phyloP scores from a whole-genome alignment of 2,113 vertebrate genomes.

The Natator depressus region DNA sequence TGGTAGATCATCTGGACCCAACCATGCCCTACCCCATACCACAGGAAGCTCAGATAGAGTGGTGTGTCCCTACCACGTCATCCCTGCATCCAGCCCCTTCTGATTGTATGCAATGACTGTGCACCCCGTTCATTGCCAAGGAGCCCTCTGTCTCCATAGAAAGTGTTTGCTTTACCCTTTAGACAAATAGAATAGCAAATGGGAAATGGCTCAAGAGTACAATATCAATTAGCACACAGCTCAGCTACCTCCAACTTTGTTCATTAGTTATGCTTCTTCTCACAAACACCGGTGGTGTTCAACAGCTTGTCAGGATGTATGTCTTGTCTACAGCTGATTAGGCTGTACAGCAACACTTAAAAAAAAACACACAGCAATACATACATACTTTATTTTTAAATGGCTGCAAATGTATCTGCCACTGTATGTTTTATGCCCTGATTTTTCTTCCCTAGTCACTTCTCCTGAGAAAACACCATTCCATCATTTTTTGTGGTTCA shows the following conservation, averaged over 20 bases:
- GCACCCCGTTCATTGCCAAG: background rate
- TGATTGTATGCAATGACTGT: rapidly evolving
- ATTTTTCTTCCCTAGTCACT: background rate
- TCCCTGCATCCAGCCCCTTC: too few species aligned
- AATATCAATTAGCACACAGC: conserved; percentile 31
- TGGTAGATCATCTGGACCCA: background rate
- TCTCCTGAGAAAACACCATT: background rate
- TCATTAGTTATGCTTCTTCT: conserved; percentile 42
- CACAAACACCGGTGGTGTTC: conserved; percentile 24
- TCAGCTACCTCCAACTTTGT: conserved; percentile 7
- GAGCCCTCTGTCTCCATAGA: background rate
- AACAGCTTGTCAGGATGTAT: background rate
- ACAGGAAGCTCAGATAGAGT: rapidly evolving
- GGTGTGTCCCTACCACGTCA: rapidly evolving
- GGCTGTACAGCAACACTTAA: background rate
- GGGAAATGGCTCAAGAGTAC: background rate
- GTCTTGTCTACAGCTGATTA: background rate
- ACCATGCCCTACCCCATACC: too few species aligned
- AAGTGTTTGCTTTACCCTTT: conserved; percentile 38
- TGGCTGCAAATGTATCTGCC: background rate
- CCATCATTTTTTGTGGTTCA: background rate
- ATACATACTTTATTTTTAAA: background rate
- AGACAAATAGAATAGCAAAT: background rate
- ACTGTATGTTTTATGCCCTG: background rate
- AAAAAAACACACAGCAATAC: background rate